phyloP scores from a whole-genome alignment of 2,113 vertebrate species.

The Vombatus ursinus region DNA sequence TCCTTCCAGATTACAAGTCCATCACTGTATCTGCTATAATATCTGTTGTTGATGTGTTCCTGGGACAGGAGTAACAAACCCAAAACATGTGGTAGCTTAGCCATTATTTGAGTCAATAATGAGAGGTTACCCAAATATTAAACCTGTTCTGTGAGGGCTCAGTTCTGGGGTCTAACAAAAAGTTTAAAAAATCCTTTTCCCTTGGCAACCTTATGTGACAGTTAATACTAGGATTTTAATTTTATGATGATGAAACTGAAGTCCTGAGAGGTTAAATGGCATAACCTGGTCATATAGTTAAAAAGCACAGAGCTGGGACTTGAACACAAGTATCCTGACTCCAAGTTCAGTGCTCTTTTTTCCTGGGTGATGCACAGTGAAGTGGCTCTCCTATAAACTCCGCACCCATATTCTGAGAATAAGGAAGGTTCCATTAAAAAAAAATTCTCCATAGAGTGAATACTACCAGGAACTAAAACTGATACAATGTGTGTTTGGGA shows the following conservation, averaged over 20 bases:
- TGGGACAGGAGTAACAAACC: not conserved
- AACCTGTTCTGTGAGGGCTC: not conserved
- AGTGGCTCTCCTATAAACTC: not conserved
- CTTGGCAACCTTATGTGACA: not conserved
- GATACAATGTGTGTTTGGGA: not conserved
- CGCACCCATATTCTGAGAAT: not conserved
- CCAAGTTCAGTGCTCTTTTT: not conserved
- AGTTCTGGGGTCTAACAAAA: not conserved
- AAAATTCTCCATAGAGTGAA: not conserved
- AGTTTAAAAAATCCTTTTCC: not conserved
- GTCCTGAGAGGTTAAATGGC: not conserved
- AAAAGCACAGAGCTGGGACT: not conserved
- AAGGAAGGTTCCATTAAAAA: not conserved
- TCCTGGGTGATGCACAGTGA: not conserved
- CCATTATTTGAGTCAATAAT: not conserved
- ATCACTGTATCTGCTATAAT: not conserved
- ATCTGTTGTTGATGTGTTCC: not conserved
- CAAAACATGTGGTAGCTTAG: not conserved
- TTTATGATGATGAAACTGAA: not conserved
- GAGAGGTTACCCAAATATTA: not conserved
- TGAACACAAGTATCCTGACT: not conserved
- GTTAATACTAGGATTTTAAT: not conserved
- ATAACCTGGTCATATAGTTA: not conserved
- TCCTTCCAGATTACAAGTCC: not conserved
- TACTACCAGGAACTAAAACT: not conserved